Evolutionary conservation across 2,797 vertebrate species (phyloP).

Genomic region (Myiotriccus ornatus): DNA sequence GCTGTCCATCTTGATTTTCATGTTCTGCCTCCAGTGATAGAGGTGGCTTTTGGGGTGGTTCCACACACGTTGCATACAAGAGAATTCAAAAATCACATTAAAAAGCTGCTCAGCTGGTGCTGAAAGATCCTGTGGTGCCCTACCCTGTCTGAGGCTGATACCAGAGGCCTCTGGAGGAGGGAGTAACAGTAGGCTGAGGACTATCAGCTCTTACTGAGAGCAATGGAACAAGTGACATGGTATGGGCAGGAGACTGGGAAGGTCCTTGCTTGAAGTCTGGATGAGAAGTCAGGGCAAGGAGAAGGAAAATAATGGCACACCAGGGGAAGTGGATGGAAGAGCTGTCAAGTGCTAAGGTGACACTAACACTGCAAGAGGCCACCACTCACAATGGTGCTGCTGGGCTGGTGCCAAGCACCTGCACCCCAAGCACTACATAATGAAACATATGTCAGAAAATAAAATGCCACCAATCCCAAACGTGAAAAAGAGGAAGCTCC

Average conservation of each 20-base stretch:
- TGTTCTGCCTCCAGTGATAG: neutral
- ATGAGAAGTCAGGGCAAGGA: neutral
- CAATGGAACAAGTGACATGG: neutral
- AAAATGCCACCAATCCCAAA: neutral
- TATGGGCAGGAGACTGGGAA: neutral
- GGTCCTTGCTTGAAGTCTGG: neutral
- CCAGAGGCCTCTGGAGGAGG: neutral
- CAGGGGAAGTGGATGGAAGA: neutral
- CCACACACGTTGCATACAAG: neutral
- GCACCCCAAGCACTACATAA: neutral
- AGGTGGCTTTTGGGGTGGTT: neutral
- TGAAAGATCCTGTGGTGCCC: neutral
- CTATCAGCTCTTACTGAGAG: neutral
- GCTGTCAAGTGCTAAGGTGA: neutral
- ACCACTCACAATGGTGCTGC: fast-evolving
- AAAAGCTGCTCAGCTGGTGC: neutral
- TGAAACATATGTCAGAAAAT: fast-evolving
- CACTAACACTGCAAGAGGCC: neutral
- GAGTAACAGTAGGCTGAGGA: neutral
- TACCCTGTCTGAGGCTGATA: no score
- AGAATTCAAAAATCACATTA: neutral
- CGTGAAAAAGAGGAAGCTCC: neutral
- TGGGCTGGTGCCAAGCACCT: neutral
- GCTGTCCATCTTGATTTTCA: neutral
- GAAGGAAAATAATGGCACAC: neutral